A percentile compares a stretch with the other conserved stretches of the same genome.
Evolutionary conservation across 2,113 vertebrate genomes (phyloP).

Genomic region (Crotalus helleri): DNA sequence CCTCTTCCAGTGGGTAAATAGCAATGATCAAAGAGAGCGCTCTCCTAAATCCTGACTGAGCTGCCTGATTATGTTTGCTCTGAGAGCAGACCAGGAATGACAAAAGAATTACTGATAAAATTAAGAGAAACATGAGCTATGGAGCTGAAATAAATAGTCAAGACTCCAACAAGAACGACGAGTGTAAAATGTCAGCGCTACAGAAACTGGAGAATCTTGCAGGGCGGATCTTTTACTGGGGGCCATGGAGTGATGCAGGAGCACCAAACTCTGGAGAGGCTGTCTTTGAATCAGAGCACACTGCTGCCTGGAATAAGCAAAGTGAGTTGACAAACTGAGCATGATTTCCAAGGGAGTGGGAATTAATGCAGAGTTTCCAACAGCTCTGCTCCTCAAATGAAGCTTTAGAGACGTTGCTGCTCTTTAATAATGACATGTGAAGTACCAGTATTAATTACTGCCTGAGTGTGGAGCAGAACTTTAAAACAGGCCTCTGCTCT

Average conservation of each 20-base stretch:
- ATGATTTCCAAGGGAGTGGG: neutral
- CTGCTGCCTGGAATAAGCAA: conserved; percentile 44
- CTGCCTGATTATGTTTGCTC: neutral
- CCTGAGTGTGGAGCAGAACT: neutral
- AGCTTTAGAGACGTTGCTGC: neutral
- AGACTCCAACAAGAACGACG: conserved; percentile 25
- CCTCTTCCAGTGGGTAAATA: neutral
- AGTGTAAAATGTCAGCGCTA: conserved; percentile 43
- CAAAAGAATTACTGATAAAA: neutral
- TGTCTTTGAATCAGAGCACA: conserved; percentile 11
- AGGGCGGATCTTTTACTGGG: conserved; percentile 49
- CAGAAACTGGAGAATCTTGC: conserved; percentile 54
- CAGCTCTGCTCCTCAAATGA: neutral
- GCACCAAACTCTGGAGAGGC: conserved; percentile 5
- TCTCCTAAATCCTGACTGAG: conserved; percentile 2
- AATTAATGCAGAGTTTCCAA: neutral
- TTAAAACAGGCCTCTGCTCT: neutral
- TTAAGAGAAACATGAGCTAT: conserved; percentile 5
- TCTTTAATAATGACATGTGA: neutral
- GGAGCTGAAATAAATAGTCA: conserved; percentile 8
- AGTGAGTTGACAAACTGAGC: conserved; percentile 39
- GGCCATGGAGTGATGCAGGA: conserved; percentile 28
- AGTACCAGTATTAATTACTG: neutral
- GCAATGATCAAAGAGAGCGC: neutral
- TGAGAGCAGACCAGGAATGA: neutral